A percentile compares a stretch with the other conserved stretches of the same genome.
These are phyloP conservation scores for Ptychoptera contaminata DNA, from an alignment of 2,888 invertebrate genomes.

Conservation along the genomic window DNA sequence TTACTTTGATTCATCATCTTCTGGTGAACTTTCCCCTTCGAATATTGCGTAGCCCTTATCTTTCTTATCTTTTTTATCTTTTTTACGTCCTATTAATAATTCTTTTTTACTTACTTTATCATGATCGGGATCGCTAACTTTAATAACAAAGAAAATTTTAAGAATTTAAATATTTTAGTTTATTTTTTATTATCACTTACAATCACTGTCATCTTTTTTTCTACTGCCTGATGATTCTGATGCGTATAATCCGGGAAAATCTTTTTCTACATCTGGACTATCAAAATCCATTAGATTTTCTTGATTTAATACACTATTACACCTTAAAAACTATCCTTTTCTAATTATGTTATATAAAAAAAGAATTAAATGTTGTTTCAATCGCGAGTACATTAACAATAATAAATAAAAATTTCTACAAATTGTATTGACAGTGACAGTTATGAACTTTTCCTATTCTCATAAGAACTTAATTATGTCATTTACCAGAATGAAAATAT, in stretches of 20 bases:
- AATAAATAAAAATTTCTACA: too few relatives aligned
- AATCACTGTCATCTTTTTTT: slow-evolving; percentile 63
- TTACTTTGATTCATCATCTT: slow-evolving; percentile 74
- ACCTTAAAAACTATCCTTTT: too few relatives aligned
- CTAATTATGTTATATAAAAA: too few relatives aligned
- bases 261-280: slow-evolving; percentile 79
- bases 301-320: too few relatives aligned
- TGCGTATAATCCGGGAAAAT: slow-evolving; percentile 76
- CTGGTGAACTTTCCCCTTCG: slow-evolving; percentile 85
- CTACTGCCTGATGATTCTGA: slow-evolving; percentile 46
- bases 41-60: slow-evolving; percentile 84
- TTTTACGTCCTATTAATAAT: slow-evolving; percentile 55
- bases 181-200: slow-evolving; percentile 36
- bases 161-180: slow-evolving; percentile 6
- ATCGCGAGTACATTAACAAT: too few relatives aligned
- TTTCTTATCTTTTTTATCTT: slow-evolving; percentile 74
- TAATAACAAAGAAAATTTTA: slow-evolving; percentile 11
- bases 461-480: too few relatives aligned
- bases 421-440: too few relatives aligned
- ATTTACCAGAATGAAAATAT: too few relatives aligned
- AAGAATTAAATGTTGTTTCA: too few relatives aligned
- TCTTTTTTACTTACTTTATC: slow-evolving; percentile 68
- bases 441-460: too few relatives aligned
- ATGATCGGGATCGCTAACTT: slow-evolving; percentile 71
- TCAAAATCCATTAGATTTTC: slow-evolving; percentile 23